Evolutionary conservation across 2,888 invertebrate species (phyloP), one percentile per base, ranked within the genome.

Genomic region (Nebria brevicollis): DNA sequence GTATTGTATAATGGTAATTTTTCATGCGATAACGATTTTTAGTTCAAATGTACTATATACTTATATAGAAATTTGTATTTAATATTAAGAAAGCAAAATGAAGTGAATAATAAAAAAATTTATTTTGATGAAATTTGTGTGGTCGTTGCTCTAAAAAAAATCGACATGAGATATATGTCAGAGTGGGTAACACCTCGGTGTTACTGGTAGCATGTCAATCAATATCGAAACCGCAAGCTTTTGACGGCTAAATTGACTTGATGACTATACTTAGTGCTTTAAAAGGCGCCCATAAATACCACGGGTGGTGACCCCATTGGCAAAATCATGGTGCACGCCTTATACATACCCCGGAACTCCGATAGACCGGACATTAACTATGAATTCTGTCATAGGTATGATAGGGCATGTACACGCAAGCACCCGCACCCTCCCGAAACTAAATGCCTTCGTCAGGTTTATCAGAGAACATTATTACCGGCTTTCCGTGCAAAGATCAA

Each of bases 391-490:
- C 13, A 13, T 7, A 54, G 54, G 54, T 54, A 54, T 54, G 54
- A 54, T 54, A 54, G 54, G 54, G 54, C 8, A 8, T 54, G 5
- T 34, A 34, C 34, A 54, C 54, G 54, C 54, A 54, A 8, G 54
- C 8, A 54, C 54, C 11, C 8, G 11, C 13, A 54, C 54, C 54
- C 54, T 3, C 1, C 54, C 54, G 8, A 54, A 73, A 11, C 66
- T 66, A 78, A 78, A 78, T 78, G 78, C 54, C 72, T 43, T 70
- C 41, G 26, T 78, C 43, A 42, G 73, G 74, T 34, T 72, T 72
- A 77, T 72, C 77, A 74, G 43, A 74, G 78, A 64, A 54, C 54
- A 54, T 54, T 54, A 54, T 54, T 77, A 72, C 72, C 43, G 68
- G 68, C 26, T 26, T 26, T 25, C 26, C 20, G 68, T 34, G 70